phyloP scores from a whole-genome alignment of 2,113 vertebrate genomes.

The Psophia crepitans region DNA sequence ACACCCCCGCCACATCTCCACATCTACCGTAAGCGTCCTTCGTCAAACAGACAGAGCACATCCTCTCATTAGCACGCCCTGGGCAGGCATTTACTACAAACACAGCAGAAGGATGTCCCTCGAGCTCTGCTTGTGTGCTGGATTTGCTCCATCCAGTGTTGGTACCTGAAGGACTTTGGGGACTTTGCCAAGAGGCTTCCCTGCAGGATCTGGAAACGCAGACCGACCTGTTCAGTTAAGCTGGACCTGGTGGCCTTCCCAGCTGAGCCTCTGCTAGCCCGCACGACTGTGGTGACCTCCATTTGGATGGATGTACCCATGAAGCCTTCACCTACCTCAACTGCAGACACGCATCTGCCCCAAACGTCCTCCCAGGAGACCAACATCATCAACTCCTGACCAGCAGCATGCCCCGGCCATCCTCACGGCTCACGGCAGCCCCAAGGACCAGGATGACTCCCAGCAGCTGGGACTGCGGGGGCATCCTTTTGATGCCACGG shows the following conservation, averaged over 20 bases:
- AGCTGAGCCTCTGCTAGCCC: rapidly evolving
- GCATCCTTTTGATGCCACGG: not conserved
- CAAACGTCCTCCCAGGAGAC: not conserved
- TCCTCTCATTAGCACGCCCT: not conserved
- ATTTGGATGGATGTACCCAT: not conserved
- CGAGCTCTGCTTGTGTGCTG: rapidly evolving
- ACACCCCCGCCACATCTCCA: not conserved
- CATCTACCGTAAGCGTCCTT: not conserved
- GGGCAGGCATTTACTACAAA: not conserved
- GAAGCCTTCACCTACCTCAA: not conserved
- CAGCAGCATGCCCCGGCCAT: not conserved
- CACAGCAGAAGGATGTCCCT: not conserved
- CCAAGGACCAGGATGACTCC: not conserved
- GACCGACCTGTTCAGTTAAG: not conserved
- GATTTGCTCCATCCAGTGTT: not conserved
- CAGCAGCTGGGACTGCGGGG: not conserved
- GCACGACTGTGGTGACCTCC: not conserved
- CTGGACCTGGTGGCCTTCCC: not conserved
- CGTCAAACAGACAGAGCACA: not conserved
- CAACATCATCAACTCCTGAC: not conserved
- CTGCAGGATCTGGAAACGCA: not conserved
- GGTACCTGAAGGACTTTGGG: not conserved
- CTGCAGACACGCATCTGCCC: not conserved
- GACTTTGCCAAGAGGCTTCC: not conserved
- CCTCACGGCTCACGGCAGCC: not conserved